Evolutionary conservation across 2,113 vertebrate genomes (phyloP), one percentile per base, ranked within the genome.

Genomic region (Clupea harengus): DNA sequence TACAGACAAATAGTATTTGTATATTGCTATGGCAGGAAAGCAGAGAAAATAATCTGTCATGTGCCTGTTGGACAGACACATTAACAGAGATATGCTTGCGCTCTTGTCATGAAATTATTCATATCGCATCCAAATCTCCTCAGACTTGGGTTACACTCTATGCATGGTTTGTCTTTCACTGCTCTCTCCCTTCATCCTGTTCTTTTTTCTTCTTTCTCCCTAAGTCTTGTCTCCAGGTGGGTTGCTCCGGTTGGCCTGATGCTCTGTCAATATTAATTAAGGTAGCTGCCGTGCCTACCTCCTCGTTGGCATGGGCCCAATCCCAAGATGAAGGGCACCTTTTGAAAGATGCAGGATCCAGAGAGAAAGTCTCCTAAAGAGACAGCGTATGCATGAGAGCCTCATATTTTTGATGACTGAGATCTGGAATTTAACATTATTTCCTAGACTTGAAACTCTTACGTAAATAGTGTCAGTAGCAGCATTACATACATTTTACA

Each of bases 261-360:
- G 60, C 81, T 32, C 82, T 78, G 72, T 78, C 72, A 78, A 78
- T 78, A 78, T 78, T 78, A 78, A 78, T 78, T 78, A 78, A 78
- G 72, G 28, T 4, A 44, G 72, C 81, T 83, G 83, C 44, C 67
- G 64, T 86, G 54, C 82, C 78, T 84, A 85, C 83, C 47, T 81
- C 60, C 82, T 88, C 83, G 86, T 86, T 78, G 72, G 72, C 72
- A 15, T 78, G 13, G 11, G 72, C 25, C 72, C 72, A 78, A 78
- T 78, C 72, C 72, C 28, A 39, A 15, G 32, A 32, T 78, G 72
- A 78, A 78, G 72, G 72, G 72, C 72, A 78, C 72, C 72, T 78
- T 78, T 78, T 78, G 72, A 78, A 78, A 78, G 72, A 78, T 78
- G 72, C 72, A 78, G 72, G 72, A 39, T 32, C 13, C 28, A 78